Base-by-base conservation (phyloP, 1,140 invertebrate species). In the Drosophila pandora region DNA sequence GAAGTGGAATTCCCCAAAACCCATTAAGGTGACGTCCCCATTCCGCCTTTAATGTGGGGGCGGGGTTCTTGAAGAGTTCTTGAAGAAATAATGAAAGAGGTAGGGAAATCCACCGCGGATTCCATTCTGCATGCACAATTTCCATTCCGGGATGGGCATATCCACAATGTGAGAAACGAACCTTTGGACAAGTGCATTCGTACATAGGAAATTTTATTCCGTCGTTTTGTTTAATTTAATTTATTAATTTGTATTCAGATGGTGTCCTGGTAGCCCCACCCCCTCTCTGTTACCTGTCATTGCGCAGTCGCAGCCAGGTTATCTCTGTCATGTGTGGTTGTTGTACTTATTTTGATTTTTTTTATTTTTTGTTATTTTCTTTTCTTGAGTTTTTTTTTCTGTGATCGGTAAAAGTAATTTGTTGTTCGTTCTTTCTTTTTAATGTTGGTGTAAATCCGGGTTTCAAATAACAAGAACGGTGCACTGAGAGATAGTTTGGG, bases 371-470 rank as follows among this genome's bases (percentile, higher is more conserved):
- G 17, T 17, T 17, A 17, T 17, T 17, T 9, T 32, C 54, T 58
- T 22, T 49, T 43, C 28, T 30, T 9, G 5, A 9, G 47, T 47
- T 57, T 21, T 34, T 53, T 76, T 81, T 17, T 17, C 17, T 17
- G 76, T 81, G 74, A 85, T 85, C 70, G 83, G 83, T 71, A 88
- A 88, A 88, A 88, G 83, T 88, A 88, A 83, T 88, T 88, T 88
- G 75, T 73, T 77, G 75, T 61, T 72, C 47, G 63, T 83, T 88
- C 70, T 83, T 79, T 88, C 76, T 70, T 73, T 78, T 83, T 88
- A 65, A 79, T 83, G 74, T 54, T 76, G 75, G 56, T 73, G 74
- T 79, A 88, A 88, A 83, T 88, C 83, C 83, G 83, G 83, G 83
- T 88, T 82, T 88, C 63, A 87, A 82, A 79, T 88, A 78, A 81